Evolutionary conservation across 2,888 invertebrate genomes (phyloP).

Genomic region (Sympetrum striolatum): DNA sequence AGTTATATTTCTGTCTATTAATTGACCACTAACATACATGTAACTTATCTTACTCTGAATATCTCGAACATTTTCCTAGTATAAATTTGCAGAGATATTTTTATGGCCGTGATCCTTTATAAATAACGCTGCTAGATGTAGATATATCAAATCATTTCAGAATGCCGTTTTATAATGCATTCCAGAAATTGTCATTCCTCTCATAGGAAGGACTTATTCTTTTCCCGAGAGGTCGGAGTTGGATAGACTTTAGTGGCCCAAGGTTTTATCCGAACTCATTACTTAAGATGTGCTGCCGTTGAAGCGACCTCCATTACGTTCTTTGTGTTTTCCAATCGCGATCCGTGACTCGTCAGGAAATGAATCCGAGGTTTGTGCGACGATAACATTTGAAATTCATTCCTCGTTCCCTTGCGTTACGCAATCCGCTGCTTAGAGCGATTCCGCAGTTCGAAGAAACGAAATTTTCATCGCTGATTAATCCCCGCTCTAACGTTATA

Average conservation of each 20-base stretch:
- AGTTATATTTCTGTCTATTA: no score
- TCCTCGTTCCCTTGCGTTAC: background rate
- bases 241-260: background rate
- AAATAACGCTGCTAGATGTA: no score
- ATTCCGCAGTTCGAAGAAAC: background rate
- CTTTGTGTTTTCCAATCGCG: background rate
- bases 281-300: background rate
- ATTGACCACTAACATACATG: no score
- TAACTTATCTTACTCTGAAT: no score
- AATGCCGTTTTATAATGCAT: background rate
- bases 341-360: background rate
- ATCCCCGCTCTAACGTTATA: background rate
- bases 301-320: background rate
- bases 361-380: background rate
- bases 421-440: background rate
- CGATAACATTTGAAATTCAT: background rate
- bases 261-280: background rate
- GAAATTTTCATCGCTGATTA: background rate
- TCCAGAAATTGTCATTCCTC: background rate
- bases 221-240: no score
- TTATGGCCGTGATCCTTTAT: no score
- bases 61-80: no score
- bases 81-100: no score
- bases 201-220: no score
- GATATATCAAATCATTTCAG: background rate